Evolutionary conservation across 1,140 invertebrate species (phyloP), one percentile per base, ranked within the genome.

Genomic region (Euura saliciscinereae): DNA sequence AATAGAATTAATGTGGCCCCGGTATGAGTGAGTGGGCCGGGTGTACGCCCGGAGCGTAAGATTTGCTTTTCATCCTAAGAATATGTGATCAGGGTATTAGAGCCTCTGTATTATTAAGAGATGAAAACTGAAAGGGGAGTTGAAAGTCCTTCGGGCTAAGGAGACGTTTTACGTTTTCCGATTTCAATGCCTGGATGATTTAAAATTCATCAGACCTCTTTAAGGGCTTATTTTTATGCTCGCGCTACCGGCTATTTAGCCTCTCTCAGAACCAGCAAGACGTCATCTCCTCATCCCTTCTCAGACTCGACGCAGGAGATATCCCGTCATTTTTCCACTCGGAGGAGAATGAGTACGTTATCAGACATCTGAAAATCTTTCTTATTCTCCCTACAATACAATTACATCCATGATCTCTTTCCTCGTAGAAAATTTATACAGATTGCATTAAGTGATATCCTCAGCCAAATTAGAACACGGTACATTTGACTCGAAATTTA

Each of bases 1-100:
- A 80, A 80, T 80, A 78, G 79, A 80, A 80, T 80, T 80, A 80
- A 80, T 80, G 76, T n/a, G 75, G 79, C 51, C 13, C 51, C 10
- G 51, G 28, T 28, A 28, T 6, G 51, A 8, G 13, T 11, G 51
- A n/a, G 13, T 59, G 51, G 8, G 28, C 28, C 28, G 51, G 51
- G 13, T 59, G 8, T n/a, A 59, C 8, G 51, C 43, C 68, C 68
- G 43, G 68, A 46, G 68, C 68, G 68, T 46, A 69, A 69, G 68
- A 69, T 69, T 69, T 69, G 45, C 68, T 69, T 69, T 69, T 69
- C 68, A 69, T 69, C 44, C 42, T 7, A 44, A 69, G 68, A 69
- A 69, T 69, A 69, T 69, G 68, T 69, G 68, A 69, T 69, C 68
- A 69, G 68, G 68, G 68, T 69, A 69, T 69, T 69, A 69, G 68